Percentiles rank a stretch among this genome's conserved stretches.
These are phyloP conservation scores for Sialia sialis DNA, from an alignment of 2,113 vertebrate genomes.

Conservation along the genomic window DNA sequence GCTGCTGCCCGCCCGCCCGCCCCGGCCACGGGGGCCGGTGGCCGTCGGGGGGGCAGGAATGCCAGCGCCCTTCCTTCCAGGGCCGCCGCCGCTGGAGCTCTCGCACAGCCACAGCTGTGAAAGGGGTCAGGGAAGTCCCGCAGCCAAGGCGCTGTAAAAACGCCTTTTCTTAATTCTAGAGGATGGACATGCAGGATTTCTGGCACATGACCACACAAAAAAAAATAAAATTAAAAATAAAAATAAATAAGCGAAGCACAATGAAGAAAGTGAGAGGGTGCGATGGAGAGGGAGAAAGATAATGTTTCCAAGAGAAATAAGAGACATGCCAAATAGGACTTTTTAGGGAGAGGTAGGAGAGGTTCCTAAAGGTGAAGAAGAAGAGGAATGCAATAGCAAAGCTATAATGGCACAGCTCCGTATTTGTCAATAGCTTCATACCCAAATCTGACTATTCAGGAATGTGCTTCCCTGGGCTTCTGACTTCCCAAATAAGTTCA, in stretches of 20 bases:
- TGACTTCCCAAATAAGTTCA: not conserved
- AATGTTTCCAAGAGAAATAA: constrained; percentile 38
- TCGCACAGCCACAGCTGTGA: not conserved
- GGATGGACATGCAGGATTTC: not conserved
- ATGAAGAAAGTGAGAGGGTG: constrained; percentile 17
- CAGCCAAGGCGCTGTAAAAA: not conserved
- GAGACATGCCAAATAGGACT: not conserved
- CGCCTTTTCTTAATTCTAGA: not conserved
- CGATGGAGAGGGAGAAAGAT: not conserved
- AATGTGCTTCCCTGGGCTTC: not conserved
- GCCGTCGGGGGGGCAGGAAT: not conserved
- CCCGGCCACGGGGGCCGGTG: not conserved
- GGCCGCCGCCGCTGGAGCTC: not conserved
- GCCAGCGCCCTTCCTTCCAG: not conserved
- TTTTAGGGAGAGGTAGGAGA: not conserved
- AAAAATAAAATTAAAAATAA: not conserved
- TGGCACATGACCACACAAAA: not conserved
- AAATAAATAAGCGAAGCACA: not conserved
- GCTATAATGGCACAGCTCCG: not conserved
- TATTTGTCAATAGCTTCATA: not conserved
- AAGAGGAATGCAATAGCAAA: not conserved
- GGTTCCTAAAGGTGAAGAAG: constrained; percentile 14
- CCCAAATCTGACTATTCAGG: not conserved
- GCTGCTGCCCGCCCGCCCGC: constrained; percentile 30
- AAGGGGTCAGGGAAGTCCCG: not conserved